Evolutionary conservation across 2,888 invertebrate species (phyloP), one percentile per base, ranked within the genome.

Genomic region (Asteroscopus sphinx): DNA sequence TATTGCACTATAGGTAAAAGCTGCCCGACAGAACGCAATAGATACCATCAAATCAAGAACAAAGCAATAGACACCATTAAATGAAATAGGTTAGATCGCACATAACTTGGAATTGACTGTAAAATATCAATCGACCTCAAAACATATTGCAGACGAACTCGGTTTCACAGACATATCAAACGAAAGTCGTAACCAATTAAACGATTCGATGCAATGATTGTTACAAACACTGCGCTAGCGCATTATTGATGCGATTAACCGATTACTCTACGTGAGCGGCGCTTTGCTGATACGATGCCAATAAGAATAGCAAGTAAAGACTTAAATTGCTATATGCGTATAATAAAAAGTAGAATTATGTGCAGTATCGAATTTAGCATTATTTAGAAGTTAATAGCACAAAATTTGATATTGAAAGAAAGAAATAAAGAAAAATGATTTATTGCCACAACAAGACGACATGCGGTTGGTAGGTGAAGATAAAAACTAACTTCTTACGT

Each of bases 81-180:
- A 68, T 61, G 45, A 69, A 75, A 68, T 63, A 71, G 73, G 57
- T 72, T 72, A 60, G 54, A 42, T 17, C 57, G 60, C 51, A 68
- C 54, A 67, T 59, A 68, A 61, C 44, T 56, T 40, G 58, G 46
- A 62, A 62, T 60, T 47, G 60, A 68, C 70, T 54, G 59, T 74
- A 76, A 76, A 77, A 73, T 68, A 76, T 70, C 72, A 65, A 74
- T 80, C 68, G 77, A 80, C 74, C 70, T 75, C 66, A 77, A 73
- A 79, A 74, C 60, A 62, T 59, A 61, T 57, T 40, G 69, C 77
- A 77, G 67, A 68, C 57, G 49, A 57, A 57, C 41, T 56, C 61
- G 56, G 69, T 52, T 71, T 69, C 66, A 64, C 61, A 73, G 56
- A 74, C 54, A 68, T 75, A 73, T 81, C 77, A 83, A 83, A 82